A percentile compares a stretch with the other conserved stretches of the same genome.
These are phyloP conservation scores for Berghia stephanieae DNA, from an alignment of 1,140 invertebrate species.

Conservation along the genomic window DNA sequence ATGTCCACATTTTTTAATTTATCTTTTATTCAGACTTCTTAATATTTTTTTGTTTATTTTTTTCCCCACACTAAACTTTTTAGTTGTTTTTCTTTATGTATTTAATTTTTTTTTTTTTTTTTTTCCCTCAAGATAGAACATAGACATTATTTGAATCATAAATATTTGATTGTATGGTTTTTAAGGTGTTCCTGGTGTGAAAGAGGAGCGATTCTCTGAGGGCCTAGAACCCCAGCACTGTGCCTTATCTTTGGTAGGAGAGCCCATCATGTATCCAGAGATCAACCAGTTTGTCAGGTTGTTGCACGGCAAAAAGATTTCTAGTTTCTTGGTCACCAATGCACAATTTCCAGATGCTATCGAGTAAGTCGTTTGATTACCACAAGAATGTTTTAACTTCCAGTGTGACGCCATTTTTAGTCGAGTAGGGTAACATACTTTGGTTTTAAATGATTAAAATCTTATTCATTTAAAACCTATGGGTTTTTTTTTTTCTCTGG, in stretches of 20 bases:
- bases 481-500: too few relatives aligned
- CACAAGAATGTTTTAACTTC: too few relatives aligned
- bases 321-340: constrained; percentile 75
- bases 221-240: constrained; percentile 71
- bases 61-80: neutral
- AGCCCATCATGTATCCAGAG: constrained; percentile 78
- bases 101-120: constrained; percentile 27
- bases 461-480: too few relatives aligned
- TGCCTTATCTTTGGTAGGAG: constrained; percentile 75
- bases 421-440: too few relatives aligned
- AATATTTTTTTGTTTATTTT: neutral
- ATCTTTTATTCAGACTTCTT: too few relatives aligned
- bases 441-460: too few relatives aligned
- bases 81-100: neutral
- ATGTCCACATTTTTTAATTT: too few relatives aligned
- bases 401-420: too few relatives aligned
- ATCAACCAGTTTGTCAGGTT: constrained; percentile 72
- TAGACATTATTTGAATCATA: neutral
- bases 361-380: constrained; percentile 56
- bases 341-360: constrained; percentile 76
- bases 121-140: neutral
- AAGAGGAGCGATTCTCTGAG: constrained; percentile 70
- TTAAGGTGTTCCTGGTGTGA: constrained; percentile 76
- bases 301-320: constrained; percentile 71
- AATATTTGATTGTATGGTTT: too few relatives aligned